A percentile compares a stretch with the other conserved stretches of the same genome.
These are phyloP conservation scores for Falco novaeseelandiae DNA, from an alignment of 2,797 vertebrate genomes.

Conservation along the genomic window DNA sequence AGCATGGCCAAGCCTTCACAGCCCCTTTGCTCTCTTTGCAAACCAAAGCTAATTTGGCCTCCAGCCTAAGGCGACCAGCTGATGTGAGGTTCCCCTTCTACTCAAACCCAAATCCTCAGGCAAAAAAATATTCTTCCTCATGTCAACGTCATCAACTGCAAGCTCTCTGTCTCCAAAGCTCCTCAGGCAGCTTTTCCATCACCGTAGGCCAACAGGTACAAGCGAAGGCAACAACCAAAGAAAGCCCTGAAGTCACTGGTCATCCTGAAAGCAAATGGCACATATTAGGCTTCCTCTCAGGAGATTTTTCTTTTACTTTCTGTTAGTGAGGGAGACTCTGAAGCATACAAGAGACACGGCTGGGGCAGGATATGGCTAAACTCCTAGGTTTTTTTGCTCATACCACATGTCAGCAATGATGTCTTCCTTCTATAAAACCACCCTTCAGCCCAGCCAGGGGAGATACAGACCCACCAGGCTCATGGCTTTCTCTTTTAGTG, in stretches of 20 bases:
- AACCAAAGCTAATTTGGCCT: not conserved
- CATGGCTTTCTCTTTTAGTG: not conserved
- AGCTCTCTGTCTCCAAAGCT: not conserved
- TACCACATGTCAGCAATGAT: not conserved
- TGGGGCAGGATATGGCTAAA: not conserved
- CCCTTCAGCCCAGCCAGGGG: not conserved
- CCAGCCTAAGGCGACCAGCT: not conserved
- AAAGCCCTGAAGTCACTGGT: not conserved
- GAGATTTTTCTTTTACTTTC: not conserved
- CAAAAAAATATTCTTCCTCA: not conserved
- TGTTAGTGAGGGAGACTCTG: not conserved
- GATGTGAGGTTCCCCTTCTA: not conserved
- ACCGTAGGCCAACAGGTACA: not conserved
- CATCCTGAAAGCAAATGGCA: not conserved
- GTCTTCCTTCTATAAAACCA: not conserved
- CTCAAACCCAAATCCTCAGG: not conserved
- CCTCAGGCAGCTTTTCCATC: not conserved
- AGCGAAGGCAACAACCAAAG: not conserved
- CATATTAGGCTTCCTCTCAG: not conserved
- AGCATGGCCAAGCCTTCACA: not conserved
- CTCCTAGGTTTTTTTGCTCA: rapidly evolving
- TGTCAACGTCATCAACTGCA: not conserved
- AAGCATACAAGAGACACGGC: not conserved
- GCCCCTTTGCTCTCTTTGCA: not conserved
- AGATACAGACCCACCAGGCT: not conserved